These are phyloP conservation scores for Gymnodraco acuticeps DNA, from an alignment of 2,797 vertebrate genomes.

Conservation along the genomic window DNA sequence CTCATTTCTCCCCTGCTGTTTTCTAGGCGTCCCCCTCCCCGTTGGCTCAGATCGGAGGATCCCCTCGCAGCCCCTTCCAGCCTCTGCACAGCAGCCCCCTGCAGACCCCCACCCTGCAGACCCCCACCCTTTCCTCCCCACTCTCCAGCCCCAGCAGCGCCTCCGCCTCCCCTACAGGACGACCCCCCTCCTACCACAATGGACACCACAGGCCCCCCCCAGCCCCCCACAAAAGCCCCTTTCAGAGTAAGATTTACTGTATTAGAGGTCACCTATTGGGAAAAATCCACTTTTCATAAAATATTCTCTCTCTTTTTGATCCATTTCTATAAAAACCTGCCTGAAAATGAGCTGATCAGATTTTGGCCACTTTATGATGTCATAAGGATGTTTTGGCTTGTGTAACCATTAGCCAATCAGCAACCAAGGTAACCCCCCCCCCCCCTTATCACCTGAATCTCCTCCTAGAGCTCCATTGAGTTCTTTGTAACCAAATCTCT, in stretches of 20 bases:
- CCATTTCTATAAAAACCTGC: too few species aligned
- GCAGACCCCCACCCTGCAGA: slow-evolving; percentile 85
- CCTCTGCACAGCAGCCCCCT: slow-evolving; percentile 85
- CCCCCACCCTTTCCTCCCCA: slow-evolving; percentile 79
- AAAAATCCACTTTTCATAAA: too few species aligned
- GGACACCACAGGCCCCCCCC: slow-evolving; percentile 85
- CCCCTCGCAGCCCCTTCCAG: slow-evolving; percentile 67
- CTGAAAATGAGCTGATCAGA: too few species aligned
- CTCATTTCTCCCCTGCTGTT: neutral
- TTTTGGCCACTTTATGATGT: too few species aligned
- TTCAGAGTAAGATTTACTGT: slow-evolving; percentile 70
- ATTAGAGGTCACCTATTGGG: neutral
- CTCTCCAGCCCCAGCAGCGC: slow-evolving; percentile 82
- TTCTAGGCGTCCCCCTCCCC: slow-evolving; percentile 86
- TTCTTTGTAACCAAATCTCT: too few species aligned
- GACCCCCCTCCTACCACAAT: slow-evolving; percentile 87
- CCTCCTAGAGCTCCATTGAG: too few species aligned
- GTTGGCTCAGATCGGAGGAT: slow-evolving; percentile 75
- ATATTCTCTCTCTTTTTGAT: too few species aligned
- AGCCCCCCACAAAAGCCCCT: slow-evolving; percentile 71
- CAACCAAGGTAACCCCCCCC: too few species aligned
- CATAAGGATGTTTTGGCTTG: too few species aligned
- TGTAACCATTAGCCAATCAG: too few species aligned
- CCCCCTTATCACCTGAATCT: too few species aligned
- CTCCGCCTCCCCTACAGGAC: slow-evolving; percentile 87